phyloP scores from a whole-genome alignment of 2,113 vertebrate species.

The Alectura lathami region DNA sequence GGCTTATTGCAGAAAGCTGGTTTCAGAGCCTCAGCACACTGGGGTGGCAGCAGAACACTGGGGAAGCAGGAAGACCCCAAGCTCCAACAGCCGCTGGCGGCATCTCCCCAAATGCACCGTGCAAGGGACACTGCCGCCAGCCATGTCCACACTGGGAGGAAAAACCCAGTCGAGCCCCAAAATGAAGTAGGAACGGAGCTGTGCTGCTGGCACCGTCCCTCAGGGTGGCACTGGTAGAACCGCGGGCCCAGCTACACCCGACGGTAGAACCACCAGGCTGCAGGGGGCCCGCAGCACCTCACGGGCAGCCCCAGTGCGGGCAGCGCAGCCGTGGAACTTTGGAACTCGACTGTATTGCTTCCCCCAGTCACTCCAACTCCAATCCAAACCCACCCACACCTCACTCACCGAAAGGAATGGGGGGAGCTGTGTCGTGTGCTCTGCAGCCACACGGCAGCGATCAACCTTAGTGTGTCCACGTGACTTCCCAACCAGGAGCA shows the following conservation, averaged over 20 bases:
- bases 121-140: neutral
- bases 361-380: neutral
- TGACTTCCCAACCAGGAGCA: neutral
- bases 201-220: neutral
- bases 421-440: neutral
- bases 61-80: neutral
- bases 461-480: neutral
- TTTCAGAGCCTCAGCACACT: neutral
- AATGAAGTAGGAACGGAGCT: neutral
- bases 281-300: neutral
- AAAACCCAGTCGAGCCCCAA: neutral
- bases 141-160: neutral
- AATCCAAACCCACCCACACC: neutral
- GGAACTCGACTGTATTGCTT: neutral
- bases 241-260: too few relatives aligned
- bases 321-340: too few relatives aligned
- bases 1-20: neutral
- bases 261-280: too few relatives aligned
- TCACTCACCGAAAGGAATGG: neutral
- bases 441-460: neutral
- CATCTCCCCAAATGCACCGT: fast-evolving
- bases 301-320: too few relatives aligned
- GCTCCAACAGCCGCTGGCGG: neutral
- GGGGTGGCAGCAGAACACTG: neutral
- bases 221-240: fast-evolving